phyloP scores from a whole-genome alignment of 2,113 vertebrate species.

The Tylochromis polylepis region DNA sequence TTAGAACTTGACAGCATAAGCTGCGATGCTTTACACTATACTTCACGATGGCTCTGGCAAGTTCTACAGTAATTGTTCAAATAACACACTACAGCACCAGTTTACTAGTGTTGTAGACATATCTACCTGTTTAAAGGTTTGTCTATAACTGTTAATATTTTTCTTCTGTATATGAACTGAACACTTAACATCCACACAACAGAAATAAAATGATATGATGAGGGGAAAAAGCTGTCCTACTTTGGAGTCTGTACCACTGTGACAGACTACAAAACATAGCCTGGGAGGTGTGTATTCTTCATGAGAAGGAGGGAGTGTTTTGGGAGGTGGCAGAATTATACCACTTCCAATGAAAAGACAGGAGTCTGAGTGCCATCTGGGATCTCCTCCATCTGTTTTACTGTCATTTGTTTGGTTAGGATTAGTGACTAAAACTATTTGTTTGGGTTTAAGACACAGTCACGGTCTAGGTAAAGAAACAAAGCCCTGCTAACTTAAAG shows the following conservation, averaged over 20 bases:
- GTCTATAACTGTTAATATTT: background rate
- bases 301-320: fast-evolving
- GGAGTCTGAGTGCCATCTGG: background rate
- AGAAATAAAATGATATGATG: background rate
- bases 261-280: background rate
- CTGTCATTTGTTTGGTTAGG: background rate
- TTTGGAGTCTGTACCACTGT: background rate
- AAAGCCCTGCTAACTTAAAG: background rate
- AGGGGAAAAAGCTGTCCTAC: background rate
- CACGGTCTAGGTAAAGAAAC: fast-evolving
- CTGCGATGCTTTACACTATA: background rate
- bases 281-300: background rate
- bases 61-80: background rate
- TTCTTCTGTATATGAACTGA: background rate
- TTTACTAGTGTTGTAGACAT: background rate
- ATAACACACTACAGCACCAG: background rate
- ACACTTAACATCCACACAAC: background rate
- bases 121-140: background rate
- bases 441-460: background rate
- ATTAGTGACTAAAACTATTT: background rate
- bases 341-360: background rate
- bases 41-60: background rate
- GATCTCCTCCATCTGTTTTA: background rate
- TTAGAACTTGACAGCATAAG: background rate
- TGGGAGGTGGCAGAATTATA: background rate